A percentile compares a stretch with the other conserved stretches of the same genome.
Conservation (phyloP, 2,888 invertebrate species). For the Mesorhabditis spiculigera region DNA sequence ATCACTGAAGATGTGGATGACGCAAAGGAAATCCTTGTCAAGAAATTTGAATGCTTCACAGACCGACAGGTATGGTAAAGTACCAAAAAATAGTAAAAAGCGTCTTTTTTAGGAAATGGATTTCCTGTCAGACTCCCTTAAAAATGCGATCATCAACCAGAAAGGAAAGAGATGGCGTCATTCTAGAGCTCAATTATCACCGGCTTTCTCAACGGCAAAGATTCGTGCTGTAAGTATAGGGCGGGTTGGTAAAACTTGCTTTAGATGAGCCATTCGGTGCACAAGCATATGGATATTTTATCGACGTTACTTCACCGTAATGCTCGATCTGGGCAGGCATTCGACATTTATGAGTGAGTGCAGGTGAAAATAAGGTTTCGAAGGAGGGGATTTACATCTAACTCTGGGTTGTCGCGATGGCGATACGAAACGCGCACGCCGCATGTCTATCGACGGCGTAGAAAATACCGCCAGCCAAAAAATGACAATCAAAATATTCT, state of each 20-base stretch:
- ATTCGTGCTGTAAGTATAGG: neutral
- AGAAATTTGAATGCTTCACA: neutral
- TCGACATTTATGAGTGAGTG: constrained; percentile 1
- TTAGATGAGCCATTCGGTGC: neutral
- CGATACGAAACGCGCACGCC: no score
- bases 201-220: neutral
- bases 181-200: neutral
- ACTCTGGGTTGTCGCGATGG: no score
- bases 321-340: neutral
- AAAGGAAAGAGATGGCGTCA: neutral
- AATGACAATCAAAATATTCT: neutral
- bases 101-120: constrained; percentile 1
- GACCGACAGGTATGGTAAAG: neutral
- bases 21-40: constrained; percentile 1
- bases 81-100: neutral
- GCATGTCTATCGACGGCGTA: neutral
- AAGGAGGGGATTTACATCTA: no score
- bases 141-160: constrained; percentile 1
- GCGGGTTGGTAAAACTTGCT: neutral
- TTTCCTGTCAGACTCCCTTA: neutral
- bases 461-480: neutral
- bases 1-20: neutral
- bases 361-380: no score
- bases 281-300: neutral
- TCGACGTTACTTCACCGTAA: neutral